Conservation (phyloP, 1,140 invertebrate species). For the Drosophila lacertosa region DNA sequence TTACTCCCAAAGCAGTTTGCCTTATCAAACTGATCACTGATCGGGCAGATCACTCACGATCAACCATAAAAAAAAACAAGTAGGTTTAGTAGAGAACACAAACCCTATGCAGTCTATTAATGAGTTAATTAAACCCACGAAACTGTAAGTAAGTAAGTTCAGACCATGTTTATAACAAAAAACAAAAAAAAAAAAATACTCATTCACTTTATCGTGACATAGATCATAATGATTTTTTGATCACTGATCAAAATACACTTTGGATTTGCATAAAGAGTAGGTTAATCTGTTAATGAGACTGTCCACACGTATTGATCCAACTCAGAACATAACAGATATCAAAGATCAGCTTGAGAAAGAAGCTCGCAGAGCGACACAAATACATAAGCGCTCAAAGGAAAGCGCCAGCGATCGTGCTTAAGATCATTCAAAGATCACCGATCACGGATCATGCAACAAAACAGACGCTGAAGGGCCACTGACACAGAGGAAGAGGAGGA, state of each 20-base stretch:
- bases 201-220: too few relatives aligned
- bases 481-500: background rate
- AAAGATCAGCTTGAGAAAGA: constrained; percentile 24
- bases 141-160: too few relatives aligned
- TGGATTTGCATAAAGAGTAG: background rate
- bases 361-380: background rate
- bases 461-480: background rate
- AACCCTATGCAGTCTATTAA: too few relatives aligned
- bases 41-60: background rate
- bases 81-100: too few relatives aligned
- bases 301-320: background rate
- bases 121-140: too few relatives aligned
- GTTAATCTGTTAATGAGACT: constrained; percentile 4
- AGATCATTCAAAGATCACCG: constrained; percentile 32
- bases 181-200: too few relatives aligned
- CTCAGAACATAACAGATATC: constrained; percentile 12
- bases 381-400: constrained; percentile 15
- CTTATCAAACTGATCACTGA: background rate
- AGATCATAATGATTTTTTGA: too few relatives aligned
- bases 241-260: too few relatives aligned
- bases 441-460: constrained; percentile 13
- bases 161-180: too few relatives aligned
- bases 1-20: background rate
- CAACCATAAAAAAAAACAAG: too few relatives aligned
- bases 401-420: constrained; percentile 41